Conservation (phyloP, 2,797 vertebrate genomes). For the Choloepus didactylus region DNA sequence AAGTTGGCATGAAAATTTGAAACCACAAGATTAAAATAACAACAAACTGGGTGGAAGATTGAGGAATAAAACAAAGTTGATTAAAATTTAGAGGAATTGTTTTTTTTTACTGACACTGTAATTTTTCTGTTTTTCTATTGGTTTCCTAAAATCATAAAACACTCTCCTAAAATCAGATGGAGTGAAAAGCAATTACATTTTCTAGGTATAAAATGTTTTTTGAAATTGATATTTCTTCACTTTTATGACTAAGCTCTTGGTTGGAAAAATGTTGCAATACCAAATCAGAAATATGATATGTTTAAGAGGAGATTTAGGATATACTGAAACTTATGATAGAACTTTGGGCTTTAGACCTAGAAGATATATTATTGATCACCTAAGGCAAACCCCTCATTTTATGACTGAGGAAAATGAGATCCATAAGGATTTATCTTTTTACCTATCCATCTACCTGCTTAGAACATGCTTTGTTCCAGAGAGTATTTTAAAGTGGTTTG, state of each 20-base stretch:
- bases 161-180: conserved; percentile 51
- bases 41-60: background rate
- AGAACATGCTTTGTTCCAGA: conserved; percentile 43
- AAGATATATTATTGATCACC: background rate
- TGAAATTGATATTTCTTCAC: conserved; percentile 69
- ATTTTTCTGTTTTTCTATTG: conserved; percentile 62
- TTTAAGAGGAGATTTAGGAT: conserved; percentile 71
- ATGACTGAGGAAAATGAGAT: conserved; percentile 33
- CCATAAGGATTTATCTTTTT: conserved; percentile 58
- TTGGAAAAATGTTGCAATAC: conserved; percentile 73
- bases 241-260: conserved; percentile 71
- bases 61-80: conserved; percentile 53
- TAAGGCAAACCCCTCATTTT: conserved; percentile 46
- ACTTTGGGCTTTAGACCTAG: conserved; percentile 35
- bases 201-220: conserved; percentile 59
- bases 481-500: conserved; percentile 10
- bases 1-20: background rate
- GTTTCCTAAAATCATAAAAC: conserved; percentile 66
- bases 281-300: conserved; percentile 52
- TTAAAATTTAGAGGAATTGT: conserved; percentile 40
- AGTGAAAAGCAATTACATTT: conserved; percentile 68
- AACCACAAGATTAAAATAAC: background rate
- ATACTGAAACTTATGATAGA: background rate
- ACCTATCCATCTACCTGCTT: background rate
- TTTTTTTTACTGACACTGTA: background rate